These are phyloP conservation scores for Pedetes capensis DNA, from an alignment of 2,113 vertebrate genomes.

Conservation along the genomic window DNA sequence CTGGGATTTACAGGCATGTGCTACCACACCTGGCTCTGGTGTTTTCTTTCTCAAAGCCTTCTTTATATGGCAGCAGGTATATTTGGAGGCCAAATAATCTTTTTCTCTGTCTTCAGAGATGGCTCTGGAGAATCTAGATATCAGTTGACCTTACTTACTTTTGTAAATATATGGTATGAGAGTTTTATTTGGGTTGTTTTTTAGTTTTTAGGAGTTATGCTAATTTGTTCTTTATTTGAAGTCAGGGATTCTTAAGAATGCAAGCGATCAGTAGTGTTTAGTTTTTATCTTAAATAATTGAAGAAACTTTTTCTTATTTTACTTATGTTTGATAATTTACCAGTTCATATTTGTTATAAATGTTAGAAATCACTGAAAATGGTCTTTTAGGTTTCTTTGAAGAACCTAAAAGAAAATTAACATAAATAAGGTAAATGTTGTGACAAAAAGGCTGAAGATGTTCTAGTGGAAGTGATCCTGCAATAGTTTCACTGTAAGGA, in stretches of 20 bases:
- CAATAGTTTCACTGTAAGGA: neutral
- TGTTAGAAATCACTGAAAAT: neutral
- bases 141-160: neutral
- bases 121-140: constrained; percentile 51
- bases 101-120: constrained; percentile 36
- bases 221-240: neutral
- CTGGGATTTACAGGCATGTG: no score
- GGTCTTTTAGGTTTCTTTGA: no score
- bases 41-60: constrained; percentile 57
- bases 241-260: constrained; percentile 52
- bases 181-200: neutral
- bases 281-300: constrained; percentile 24
- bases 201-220: neutral
- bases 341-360: neutral
- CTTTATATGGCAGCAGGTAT: constrained; percentile 74
- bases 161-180: neutral
- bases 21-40: no score
- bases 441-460: neutral
- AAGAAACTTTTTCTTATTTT: neutral
- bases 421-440: neutral
- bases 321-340: neutral
- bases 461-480: neutral
- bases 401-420: neutral
- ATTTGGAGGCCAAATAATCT: constrained; percentile 66
- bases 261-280: neutral